These are phyloP conservation scores for Drosophila colorata DNA, from an alignment of 2,888 invertebrate species.

Conservation along the genomic window DNA sequence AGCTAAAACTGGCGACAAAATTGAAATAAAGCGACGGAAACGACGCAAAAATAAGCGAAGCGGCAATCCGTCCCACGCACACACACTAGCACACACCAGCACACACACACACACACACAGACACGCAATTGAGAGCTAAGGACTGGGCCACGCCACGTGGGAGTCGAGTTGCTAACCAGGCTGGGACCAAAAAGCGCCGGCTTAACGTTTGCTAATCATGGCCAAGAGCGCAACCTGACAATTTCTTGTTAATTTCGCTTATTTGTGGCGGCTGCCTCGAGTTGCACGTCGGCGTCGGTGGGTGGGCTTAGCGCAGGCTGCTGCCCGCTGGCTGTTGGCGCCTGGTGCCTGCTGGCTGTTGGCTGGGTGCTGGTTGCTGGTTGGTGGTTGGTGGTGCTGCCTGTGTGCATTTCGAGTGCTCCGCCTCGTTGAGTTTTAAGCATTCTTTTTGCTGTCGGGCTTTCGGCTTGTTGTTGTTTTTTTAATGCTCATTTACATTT, in stretches of 20 bases:
- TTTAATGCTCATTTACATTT: conserved; percentile 41
- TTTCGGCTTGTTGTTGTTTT: neutral
- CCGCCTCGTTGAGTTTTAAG: conserved; percentile 25
- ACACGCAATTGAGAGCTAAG: neutral
- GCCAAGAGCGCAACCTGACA: conserved; percentile 21
- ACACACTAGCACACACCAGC: conserved; percentile 6
- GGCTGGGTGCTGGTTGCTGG: conserved; percentile 11
- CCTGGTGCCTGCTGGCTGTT: neutral
- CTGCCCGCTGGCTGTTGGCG: neutral
- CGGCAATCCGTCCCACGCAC: conserved; percentile 40
- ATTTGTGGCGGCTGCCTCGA: conserved; percentile 25
- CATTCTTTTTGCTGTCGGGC: conserved; percentile 11
- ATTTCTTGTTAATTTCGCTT: conserved; percentile 47
- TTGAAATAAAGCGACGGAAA: conserved; percentile 56
- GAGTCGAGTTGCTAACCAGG: conserved; percentile 16
- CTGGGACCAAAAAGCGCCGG: conserved; percentile 4
- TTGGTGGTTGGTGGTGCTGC: conserved; percentile 7
- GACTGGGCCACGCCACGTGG: conserved; percentile 14
- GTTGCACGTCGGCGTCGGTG: neutral
- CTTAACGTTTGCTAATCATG: conserved; percentile 26
- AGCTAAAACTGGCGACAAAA: conserved; percentile 53
- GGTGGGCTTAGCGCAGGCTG: neutral
- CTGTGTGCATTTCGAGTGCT: conserved; percentile 24
- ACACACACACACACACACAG: conserved; percentile 4
- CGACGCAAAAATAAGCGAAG: conserved; percentile 41